Evolutionary conservation across 92 coral and sea anemone species (phyloP).

Genomic region (Ricordea florida): DNA sequence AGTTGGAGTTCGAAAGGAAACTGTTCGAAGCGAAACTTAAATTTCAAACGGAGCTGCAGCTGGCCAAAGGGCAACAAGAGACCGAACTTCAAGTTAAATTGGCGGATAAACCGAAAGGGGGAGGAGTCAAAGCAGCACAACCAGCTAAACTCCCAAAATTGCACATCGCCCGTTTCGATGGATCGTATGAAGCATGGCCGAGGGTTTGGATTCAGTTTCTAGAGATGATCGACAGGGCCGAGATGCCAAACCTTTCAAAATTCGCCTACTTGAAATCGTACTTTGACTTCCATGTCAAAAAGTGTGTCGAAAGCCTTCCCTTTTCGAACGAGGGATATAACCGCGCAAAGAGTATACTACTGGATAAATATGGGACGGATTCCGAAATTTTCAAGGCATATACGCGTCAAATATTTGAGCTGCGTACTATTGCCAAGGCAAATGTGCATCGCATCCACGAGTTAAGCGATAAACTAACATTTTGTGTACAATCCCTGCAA

Average conservation of each 20-base stretch:
- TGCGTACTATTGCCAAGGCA: constrained; percentile 8
- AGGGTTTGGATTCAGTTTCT: constrained; percentile 36
- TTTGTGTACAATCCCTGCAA: constrained; percentile 34
- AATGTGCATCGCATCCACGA: constrained; percentile 33
- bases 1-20: constrained; percentile 40
- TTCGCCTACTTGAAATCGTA: constrained; percentile 32
- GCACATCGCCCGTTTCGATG: constrained; percentile 16
- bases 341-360: constrained; percentile 38
- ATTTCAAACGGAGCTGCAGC: constrained; percentile 26
- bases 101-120: background rate
- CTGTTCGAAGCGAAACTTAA: constrained; percentile 46
- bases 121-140: background rate
- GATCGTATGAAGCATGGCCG: constrained; percentile 31
- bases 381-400: constrained; percentile 34
- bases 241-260: constrained; percentile 21
- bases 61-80: background rate
- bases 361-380: constrained; percentile 22
- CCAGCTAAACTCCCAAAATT: constrained; percentile 47
- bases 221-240: constrained; percentile 24
- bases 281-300: constrained; percentile 18
- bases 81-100: background rate
- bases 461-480: constrained; percentile 41
- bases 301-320: constrained; percentile 30
- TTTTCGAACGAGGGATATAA: constrained; percentile 44
- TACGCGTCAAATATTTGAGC: constrained; percentile 1